These are phyloP conservation scores for Pseudorhiza aurosa DNA, from an alignment of 30 jellyfish, hydroid and myxozoan genomes.

Conservation along the genomic window DNA sequence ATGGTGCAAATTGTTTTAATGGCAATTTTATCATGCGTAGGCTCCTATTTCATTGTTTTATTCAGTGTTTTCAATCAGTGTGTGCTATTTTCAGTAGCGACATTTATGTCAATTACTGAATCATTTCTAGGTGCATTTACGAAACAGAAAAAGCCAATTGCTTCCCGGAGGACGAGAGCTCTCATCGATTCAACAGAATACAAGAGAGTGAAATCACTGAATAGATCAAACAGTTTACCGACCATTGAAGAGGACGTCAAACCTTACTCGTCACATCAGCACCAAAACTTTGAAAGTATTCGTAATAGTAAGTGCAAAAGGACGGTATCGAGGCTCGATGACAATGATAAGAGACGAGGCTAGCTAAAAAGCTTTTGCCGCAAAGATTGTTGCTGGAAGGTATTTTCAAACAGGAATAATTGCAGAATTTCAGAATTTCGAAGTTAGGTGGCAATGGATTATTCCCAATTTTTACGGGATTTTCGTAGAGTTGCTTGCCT, in stretches of 20 bases:
- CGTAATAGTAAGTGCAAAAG: slow-evolving; percentile 18
- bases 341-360: slow-evolving; percentile 45
- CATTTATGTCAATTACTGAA: background rate
- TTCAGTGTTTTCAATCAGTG: too few species aligned
- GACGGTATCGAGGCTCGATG: background rate
- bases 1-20: too few species aligned
- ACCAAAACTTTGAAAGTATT: slow-evolving; percentile 35
- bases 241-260: slow-evolving; percentile 55
- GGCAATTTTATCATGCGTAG: too few species aligned
- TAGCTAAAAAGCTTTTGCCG: too few species aligned
- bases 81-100: too few species aligned
- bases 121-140: slow-evolving; percentile 36
- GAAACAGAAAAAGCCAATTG: slow-evolving; percentile 49
- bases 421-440: too few species aligned
- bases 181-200: slow-evolving; percentile 49
- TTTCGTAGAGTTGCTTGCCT: too few species aligned
- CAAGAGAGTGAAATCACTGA: slow-evolving; percentile 13
- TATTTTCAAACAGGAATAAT: too few species aligned
- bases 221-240: slow-evolving; percentile 44
- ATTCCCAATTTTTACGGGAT: too few species aligned
- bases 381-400: too few species aligned
- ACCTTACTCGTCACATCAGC: slow-evolving; percentile 22
- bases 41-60: too few species aligned
- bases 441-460: too few species aligned
- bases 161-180: slow-evolving; percentile 69